Evolutionary conservation across 2,888 invertebrate species (phyloP).

Genomic region (Caenorhabditis virilis): DNA sequence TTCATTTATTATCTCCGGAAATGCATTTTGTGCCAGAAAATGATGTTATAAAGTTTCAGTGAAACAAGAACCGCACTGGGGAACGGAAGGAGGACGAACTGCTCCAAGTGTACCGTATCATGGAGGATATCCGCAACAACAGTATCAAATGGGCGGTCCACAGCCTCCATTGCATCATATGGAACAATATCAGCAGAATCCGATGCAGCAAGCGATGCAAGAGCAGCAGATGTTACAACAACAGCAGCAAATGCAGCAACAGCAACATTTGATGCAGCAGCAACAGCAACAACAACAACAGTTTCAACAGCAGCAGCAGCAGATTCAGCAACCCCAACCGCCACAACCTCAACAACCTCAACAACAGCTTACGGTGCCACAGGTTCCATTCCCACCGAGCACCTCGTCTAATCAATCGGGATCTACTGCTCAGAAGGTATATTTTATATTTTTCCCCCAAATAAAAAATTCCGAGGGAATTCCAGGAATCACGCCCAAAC

Average conservation of each 20-base stretch:
- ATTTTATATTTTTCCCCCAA: no score
- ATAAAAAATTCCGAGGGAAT: no score
- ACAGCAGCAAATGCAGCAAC: conserved; percentile 3
- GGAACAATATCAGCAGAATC: conserved; percentile 4
- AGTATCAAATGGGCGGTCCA: neutral
- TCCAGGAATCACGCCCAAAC: neutral
- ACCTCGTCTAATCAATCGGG: neutral
- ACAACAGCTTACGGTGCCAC: conserved; percentile 10
- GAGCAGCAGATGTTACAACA: conserved; percentile 8
- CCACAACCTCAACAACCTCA: conserved; percentile 4
- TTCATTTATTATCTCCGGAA: no score
- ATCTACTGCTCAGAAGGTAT: no score
- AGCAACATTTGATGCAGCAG: neutral
- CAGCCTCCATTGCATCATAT: conserved; percentile 20
- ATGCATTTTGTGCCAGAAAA: neutral
- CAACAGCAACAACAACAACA: conserved; percentile 5
- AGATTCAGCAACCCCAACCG: neutral
- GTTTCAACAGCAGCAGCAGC: conserved; percentile 9
- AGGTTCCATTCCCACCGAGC: conserved; percentile 5
- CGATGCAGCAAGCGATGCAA: conserved; percentile 2
- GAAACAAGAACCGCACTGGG: conserved; percentile 5
- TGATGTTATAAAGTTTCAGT: neutral
- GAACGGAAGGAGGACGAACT: neutral
- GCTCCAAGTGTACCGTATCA: neutral
- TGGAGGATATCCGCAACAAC: neutral